Conservation (phyloP, 2,888 invertebrate species). For the Malacosoma neustria region DNA sequence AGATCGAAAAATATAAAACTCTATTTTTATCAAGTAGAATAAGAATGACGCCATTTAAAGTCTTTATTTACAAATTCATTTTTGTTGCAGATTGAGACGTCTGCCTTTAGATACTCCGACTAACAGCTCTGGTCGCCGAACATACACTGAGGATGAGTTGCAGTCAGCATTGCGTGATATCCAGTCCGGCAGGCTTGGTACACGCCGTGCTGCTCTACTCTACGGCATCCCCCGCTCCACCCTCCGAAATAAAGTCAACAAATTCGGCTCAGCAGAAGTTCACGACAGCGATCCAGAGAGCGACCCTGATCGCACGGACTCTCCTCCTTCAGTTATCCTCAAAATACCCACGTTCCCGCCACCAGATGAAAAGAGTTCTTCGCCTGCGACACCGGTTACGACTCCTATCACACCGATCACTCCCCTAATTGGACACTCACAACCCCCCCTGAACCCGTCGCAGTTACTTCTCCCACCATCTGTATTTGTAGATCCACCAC, state of each 20-base stretch:
- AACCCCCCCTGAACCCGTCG: constrained; percentile 45
- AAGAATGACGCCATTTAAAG: too few relatives aligned
- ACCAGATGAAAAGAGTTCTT: constrained; percentile 62
- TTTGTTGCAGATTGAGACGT: constrained; percentile 50
- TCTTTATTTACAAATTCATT: too few relatives aligned
- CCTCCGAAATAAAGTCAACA: constrained; percentile 95
- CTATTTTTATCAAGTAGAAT: too few relatives aligned
- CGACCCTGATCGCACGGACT: constrained; percentile 58
- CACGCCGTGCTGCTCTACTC: constrained; percentile 93
- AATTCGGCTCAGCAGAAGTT: constrained; percentile 79
- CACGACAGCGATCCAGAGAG: constrained; percentile 76
- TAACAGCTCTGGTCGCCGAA: constrained; percentile 80
- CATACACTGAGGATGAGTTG: constrained; percentile 97
- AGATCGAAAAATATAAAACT: too few relatives aligned
- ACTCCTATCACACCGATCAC: constrained; percentile 63
- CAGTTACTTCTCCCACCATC: constrained; percentile 58
- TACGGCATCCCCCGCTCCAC: constrained; percentile 98
- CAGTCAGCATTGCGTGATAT: constrained; percentile 96
- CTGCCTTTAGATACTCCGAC: constrained; percentile 30
- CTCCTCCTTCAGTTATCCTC: constrained; percentile 85
- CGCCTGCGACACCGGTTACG: constrained; percentile 58
- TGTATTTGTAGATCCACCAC: constrained; percentile 70
- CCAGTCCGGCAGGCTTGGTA: constrained; percentile 93
- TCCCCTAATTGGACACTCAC: constrained; percentile 55
- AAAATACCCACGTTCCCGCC: constrained; percentile 94